phyloP scores from a whole-genome alignment of 2,888 invertebrate genomes.

The Drosophila setosimentum region DNA sequence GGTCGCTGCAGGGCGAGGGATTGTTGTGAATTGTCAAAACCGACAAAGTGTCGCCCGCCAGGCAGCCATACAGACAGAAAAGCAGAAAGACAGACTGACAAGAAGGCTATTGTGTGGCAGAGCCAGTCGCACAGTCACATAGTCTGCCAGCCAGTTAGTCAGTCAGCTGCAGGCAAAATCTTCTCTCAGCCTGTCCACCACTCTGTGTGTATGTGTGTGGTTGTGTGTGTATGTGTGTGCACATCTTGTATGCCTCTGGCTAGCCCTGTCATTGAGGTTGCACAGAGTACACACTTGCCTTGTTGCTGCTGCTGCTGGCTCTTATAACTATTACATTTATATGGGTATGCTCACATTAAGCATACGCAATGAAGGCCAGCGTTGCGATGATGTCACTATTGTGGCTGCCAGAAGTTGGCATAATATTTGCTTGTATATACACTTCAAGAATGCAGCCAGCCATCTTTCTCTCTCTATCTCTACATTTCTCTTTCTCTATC shows the following conservation, averaged over 20 bases:
- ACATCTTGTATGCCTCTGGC: conserved; percentile 51
- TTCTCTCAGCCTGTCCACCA: conserved; percentile 14
- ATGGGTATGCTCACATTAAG: conserved; percentile 70
- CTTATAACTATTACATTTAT: conserved; percentile 72
- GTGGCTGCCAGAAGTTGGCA: conserved; percentile 49
- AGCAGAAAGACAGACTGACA: conserved; percentile 17
- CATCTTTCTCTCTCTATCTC: background rate
- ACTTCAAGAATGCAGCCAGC: conserved; percentile 45
- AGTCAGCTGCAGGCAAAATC: conserved; percentile 62
- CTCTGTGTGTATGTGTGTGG: conserved; percentile 6
- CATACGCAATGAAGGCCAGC: conserved; percentile 68
- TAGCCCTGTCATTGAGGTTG: conserved; percentile 67
- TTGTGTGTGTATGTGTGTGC: conserved; percentile 30
- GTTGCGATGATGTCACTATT: conserved; percentile 29
- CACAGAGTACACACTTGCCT: conserved; percentile 47
- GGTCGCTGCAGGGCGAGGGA: conserved; percentile 12
- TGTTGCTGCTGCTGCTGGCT: conserved; percentile 31
- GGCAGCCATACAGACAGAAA: conserved; percentile 16
- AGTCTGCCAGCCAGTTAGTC: conserved; percentile 50
- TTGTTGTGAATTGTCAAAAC: conserved; percentile 60
- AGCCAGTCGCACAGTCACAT: conserved; percentile 25
- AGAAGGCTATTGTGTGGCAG: conserved; percentile 16
- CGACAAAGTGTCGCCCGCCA: conserved; percentile 47
- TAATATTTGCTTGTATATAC: conserved; percentile 66
- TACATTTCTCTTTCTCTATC: background rate